Base-by-base conservation (phyloP, 2,888 invertebrate species). In the Melinaea menophilus region DNA sequence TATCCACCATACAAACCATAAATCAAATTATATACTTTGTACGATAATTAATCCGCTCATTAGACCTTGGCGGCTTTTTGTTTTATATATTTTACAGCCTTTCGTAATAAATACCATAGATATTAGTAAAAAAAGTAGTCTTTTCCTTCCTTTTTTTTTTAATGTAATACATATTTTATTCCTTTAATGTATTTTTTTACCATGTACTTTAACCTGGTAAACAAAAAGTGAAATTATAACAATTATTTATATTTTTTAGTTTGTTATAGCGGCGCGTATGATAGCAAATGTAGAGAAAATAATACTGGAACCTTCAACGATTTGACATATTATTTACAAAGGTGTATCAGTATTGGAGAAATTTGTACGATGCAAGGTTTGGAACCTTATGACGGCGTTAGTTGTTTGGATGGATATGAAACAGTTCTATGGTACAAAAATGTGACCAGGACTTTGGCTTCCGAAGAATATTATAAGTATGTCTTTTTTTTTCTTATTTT, bases 401-500 rank as follows among this genome's bases (percentile, higher is more conserved):
- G 84, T 65, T 94, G 94, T 72, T 73, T 76, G 65, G 79, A 90
- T 59, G 81, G 73, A 4, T 61, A 55, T 5, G 69, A 79, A 22
- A 68, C 67, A 0, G 72, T 89, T 0, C 90, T 91, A 0, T 89
- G 94, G 78, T 92, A 92, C 59, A 78, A 81, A 0, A 86, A 93
- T 54, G 84, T 93, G 3, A 91, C 85, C 0, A 86, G 94, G 56
- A 81, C 85, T 5, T 78, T 94, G 34, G 93, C 94, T 1, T 90
- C 93, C 1, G 94, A 94, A 73, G 93, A 94, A 73, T 94, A 93
- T 80, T 94, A 93, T 76, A 93, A 92, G 94, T 94, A 76, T 90
- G 92, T 51, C 3, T 58, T 54, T 48, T 37, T 31, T 2, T 35
- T 41, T 47, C 41, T 51, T 9, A 7, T 41, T 35, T 45, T 56